Percentiles rank a stretch among this genome's conserved stretches.
These are phyloP conservation scores for Natator depressus DNA, from an alignment of 2,113 vertebrate genomes.

Conservation along the genomic window DNA sequence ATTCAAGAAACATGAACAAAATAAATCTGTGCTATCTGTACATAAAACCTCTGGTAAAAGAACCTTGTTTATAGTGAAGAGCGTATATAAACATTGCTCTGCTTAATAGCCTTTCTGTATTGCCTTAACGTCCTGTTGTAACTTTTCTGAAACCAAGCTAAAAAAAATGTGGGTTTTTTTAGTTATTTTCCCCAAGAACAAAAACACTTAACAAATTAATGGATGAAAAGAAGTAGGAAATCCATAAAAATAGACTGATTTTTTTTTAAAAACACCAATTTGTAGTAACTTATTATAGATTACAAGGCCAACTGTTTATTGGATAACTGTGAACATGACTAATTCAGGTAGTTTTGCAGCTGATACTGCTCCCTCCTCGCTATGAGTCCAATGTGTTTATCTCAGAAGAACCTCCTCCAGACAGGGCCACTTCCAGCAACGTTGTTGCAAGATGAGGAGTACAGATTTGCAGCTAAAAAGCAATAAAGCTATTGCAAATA, in stretches of 20 bases:
- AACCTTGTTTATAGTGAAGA: not conserved
- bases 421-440: not conserved
- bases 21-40: not conserved
- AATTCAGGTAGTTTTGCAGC: not conserved
- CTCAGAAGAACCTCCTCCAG: not conserved
- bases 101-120: not conserved
- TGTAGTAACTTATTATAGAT: not conserved
- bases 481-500: not conserved
- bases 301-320: slow-evolving; percentile 11
- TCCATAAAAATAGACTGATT: not conserved
- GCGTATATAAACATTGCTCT: not conserved
- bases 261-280: not conserved
- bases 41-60: not conserved
- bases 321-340: not conserved
- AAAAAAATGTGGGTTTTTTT: not conserved
- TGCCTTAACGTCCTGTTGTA: not conserved
- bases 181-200: not conserved
- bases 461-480: slow-evolving; percentile 26
- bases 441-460: not conserved
- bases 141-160: not conserved
- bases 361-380: slow-evolving; percentile 33
- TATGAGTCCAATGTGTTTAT: not conserved
- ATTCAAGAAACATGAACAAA: not conserved
- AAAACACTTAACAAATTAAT: not conserved
- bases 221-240: not conserved